Conservation (phyloP, 2,888 invertebrate species). For the Brachylomia viminalis region DNA sequence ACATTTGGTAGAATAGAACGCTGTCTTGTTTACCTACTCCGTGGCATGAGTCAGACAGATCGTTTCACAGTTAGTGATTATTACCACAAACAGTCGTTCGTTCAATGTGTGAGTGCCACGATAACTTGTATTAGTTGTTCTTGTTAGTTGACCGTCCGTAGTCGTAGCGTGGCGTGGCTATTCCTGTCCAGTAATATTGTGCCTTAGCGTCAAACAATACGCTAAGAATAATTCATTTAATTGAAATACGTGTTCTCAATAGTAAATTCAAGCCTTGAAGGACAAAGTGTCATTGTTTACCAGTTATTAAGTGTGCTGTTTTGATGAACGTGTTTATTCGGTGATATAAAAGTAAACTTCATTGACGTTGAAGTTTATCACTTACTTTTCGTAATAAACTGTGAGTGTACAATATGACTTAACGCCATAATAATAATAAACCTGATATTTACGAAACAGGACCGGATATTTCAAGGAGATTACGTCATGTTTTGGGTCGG, state of each 20-base stretch:
- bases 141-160: slow-evolving; percentile 20
- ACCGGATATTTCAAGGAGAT: slow-evolving; percentile 43
- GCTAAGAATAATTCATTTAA: not conserved
- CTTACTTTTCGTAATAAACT: slow-evolving; percentile 13
- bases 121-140: slow-evolving; percentile 44
- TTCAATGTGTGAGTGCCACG: slow-evolving; percentile 46
- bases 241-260: slow-evolving; percentile 14
- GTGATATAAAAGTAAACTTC: slow-evolving; percentile 36
- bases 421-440: not conserved
- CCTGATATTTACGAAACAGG: not conserved
- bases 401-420: slow-evolving; percentile 1
- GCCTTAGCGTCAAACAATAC: slow-evolving; percentile 11
- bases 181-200: slow-evolving; percentile 38
- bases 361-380: slow-evolving; percentile 19
- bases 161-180: slow-evolving; percentile 25
- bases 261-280: slow-evolving; percentile 18
- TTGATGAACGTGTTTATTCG: slow-evolving; percentile 17
- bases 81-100: slow-evolving; percentile 5
- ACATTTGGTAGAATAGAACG: slow-evolving; percentile 30
- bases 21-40: slow-evolving; percentile 10
- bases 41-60: slow-evolving; percentile 46
- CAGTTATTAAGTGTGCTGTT: not conserved
- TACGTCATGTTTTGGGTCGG: slow-evolving; percentile 50
- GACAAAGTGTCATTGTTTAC: slow-evolving; percentile 33
- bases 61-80: slow-evolving; percentile 43